These are phyloP conservation scores for Drosophila paulistorum DNA, from an alignment of 1,140 invertebrate genomes.

Conservation along the genomic window DNA sequence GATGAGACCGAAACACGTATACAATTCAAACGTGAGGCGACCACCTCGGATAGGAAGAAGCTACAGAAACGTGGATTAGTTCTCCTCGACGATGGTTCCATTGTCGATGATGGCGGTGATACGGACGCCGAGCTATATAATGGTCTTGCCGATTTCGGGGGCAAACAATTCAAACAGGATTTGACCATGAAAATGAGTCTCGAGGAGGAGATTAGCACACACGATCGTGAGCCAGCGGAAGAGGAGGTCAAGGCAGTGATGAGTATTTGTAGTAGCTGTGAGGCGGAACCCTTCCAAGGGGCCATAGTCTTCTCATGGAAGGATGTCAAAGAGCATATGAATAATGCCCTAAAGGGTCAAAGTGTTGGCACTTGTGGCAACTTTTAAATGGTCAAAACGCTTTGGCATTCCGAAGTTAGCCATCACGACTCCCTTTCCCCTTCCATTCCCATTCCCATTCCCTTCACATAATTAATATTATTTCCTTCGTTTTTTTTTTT, in stretches of 20 bases:
- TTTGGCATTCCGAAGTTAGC: neutral
- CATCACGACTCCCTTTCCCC: neutral
- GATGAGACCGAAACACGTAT: conserved; percentile 84
- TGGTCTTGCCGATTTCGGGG: conserved; percentile 88
- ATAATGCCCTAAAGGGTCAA: conserved; percentile 87
- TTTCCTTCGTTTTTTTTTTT: neutral
- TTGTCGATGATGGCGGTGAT: conserved; percentile 86
- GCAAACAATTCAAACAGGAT: conserved; percentile 83
- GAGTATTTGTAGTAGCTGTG: conserved; percentile 89
- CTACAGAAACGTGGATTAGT: conserved; percentile 86
- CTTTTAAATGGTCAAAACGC: conserved; percentile 84
- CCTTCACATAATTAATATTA: neutral
- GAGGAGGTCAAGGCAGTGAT: conserved; percentile 91
- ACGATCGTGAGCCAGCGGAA: conserved; percentile 91
- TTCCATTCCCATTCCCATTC: neutral
- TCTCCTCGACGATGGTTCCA: conserved; percentile 86
- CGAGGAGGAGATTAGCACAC: conserved; percentile 83
- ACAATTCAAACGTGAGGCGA: conserved; percentile 84
- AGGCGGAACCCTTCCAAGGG: conserved; percentile 89
- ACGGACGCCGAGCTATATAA: conserved; percentile 64
- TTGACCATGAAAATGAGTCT: conserved; percentile 64
- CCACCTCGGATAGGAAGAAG: conserved; percentile 39
- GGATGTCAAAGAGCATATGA: conserved; percentile 72
- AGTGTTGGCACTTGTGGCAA: conserved; percentile 85
- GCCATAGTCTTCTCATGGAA: conserved; percentile 90